Evolutionary conservation across 1,140 invertebrate genomes (phyloP), one percentile per base, ranked within the genome.

Genomic region (Halotydeus destructor): DNA sequence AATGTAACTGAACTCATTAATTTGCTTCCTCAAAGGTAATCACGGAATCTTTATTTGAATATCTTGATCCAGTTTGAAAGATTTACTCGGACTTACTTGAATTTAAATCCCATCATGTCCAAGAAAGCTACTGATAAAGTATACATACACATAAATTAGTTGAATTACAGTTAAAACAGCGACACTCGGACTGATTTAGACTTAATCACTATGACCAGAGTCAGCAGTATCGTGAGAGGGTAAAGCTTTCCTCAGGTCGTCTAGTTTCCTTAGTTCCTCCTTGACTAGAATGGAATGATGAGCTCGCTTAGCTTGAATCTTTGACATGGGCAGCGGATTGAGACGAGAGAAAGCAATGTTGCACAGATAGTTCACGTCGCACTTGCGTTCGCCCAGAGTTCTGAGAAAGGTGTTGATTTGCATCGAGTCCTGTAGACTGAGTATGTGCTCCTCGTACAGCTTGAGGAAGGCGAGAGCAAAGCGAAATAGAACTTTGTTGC

Each of bases 401-500:
- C 63, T 50, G 41, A 68, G 52, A 47, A 56, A 63, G 25, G 55
- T 49, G 42, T 66, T 65, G 6, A 66, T 50, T 18, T 53, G 49
- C 9, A 61, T 46, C 9, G 54, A 50, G 41, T 57, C 57, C 0
- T 51, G 55, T 37, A 58, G 50, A n/a, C 55, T 45, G 18, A 70
- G 44, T 21, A 70, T 54, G 19, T 64, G 59, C 32, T 60, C 55
- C 51, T 70, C 68, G 43, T 54, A 56, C 32, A 58, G 51, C 48
- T 67, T 68, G 40, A 70, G 56, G 43, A 70, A 61, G 8, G 68
- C 66, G 16, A 69, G 45, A 23, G 66, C 64, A 57, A 65, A 70
- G 12, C 68, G 57, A 48, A 70, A 70, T 21, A 69, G 48, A 16
- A 68, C 67, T 59, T 70, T 70, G 35, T 58, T 64, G 0, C 69